A percentile compares a stretch with the other conserved stretches of the same genome.
These are phyloP conservation scores for Cyanoramphus novaezelandiae DNA, from an alignment of 2,113 vertebrate genomes.

Conservation along the genomic window DNA sequence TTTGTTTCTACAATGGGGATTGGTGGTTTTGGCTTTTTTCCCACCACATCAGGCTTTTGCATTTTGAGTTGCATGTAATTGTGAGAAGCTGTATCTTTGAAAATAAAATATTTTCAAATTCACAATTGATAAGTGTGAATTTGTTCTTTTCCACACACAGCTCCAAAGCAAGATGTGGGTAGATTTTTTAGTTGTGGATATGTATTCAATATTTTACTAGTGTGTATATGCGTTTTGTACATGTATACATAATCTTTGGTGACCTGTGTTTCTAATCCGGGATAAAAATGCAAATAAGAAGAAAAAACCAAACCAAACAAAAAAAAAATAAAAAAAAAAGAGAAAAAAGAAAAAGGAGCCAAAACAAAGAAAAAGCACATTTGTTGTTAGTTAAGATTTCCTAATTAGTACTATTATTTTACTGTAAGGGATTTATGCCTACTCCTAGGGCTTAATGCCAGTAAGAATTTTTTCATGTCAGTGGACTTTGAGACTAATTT, in stretches of 20 bases:
- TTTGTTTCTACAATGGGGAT: not conserved
- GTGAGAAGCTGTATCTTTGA: not conserved
- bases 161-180: not conserved
- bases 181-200: not conserved
- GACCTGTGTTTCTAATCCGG: not conserved
- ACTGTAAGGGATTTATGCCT: slow-evolving; percentile 55
- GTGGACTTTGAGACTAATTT: slow-evolving; percentile 71
- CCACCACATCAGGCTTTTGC: not conserved
- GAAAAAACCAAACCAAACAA: not conserved
- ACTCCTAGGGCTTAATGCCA: slow-evolving; percentile 60
- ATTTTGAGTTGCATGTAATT: not conserved
- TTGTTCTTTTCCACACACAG: not conserved
- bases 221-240: not conserved
- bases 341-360: too few species aligned
- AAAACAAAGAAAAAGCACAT: accelerated
- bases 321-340: not conserved
- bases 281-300: not conserved
- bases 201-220: not conserved
- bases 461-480: slow-evolving; percentile 73
- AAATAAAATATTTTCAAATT: not conserved
- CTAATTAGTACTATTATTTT: slow-evolving; percentile 30
- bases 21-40: not conserved
- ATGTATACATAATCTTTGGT: not conserved
- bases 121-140: not conserved
- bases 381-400: slow-evolving; percentile 18